Evolutionary conservation across 2,888 invertebrate species (phyloP).

Genomic region (Oscheius sp.): DNA sequence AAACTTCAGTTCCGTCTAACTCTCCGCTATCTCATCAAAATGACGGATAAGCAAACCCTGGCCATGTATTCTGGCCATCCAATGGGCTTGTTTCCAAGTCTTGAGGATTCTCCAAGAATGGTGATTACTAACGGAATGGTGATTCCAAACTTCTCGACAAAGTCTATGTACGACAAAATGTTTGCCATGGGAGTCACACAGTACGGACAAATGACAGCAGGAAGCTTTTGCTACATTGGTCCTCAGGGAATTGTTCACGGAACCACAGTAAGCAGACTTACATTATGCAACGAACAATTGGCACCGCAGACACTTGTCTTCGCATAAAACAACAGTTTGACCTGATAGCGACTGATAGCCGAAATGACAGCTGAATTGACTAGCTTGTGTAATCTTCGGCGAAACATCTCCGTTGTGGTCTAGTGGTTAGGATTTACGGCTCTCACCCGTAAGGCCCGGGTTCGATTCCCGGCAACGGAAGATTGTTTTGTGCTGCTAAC

Average conservation of each 20-base stretch:
- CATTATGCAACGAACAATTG: no score
- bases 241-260: slow-evolving; percentile 81
- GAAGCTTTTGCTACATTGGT: slow-evolving; percentile 79
- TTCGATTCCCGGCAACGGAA: neutral
- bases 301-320: no score
- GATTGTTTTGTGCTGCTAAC: no score
- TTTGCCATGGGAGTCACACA: slow-evolving; percentile 79
- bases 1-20: slow-evolving; percentile 77
- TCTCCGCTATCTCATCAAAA: slow-evolving; percentile 78
- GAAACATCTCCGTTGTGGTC: no score
- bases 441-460: no score
- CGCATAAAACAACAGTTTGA: no score
- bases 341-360: no score
- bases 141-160: slow-evolving; percentile 79
- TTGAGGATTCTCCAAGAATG: slow-evolving; percentile 76
- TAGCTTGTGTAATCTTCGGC: no score
- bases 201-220: slow-evolving; percentile 81
- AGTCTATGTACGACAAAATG: slow-evolving; percentile 77
- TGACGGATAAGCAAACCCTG: slow-evolving; percentile 78
- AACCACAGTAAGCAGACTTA: slow-evolving; percentile 76
- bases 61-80: slow-evolving; percentile 80
- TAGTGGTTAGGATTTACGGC: no score
- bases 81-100: slow-evolving; percentile 78
- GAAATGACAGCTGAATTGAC: no score
- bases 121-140: slow-evolving; percentile 81